Conservation (phyloP, 2,888 invertebrate genomes). For the Panzeria rudis region DNA sequence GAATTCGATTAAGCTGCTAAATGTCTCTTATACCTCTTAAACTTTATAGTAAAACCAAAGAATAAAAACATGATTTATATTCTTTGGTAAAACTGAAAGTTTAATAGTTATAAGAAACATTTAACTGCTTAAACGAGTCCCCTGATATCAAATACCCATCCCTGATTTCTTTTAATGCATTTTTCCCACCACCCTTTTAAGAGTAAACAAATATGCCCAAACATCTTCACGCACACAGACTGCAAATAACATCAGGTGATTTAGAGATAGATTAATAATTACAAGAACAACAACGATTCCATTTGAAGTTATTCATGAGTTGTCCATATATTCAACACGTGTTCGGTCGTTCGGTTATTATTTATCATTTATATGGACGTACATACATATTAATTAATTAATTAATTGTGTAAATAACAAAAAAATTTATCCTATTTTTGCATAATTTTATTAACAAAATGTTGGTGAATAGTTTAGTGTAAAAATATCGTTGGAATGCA, state of each 20-base stretch:
- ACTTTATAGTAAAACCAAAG: no score
- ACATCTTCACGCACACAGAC: not conserved
- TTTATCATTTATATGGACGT: not conserved
- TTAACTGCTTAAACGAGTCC: no score
- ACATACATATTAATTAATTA: not conserved
- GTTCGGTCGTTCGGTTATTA: not conserved
- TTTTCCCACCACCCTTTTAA: not conserved
- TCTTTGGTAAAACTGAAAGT: no score
- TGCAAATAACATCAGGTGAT: not conserved
- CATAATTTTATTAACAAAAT: not conserved
- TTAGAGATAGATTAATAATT: not conserved
- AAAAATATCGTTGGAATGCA: not conserved
- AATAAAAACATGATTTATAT: no score
- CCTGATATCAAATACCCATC: no score
- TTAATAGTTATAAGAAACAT: no score
- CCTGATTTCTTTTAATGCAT: not conserved
- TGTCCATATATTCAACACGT: not conserved
- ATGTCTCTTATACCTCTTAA: no score
- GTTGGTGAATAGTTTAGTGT: not conserved
- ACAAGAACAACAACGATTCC: not conserved
- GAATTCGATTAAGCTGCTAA: no score
- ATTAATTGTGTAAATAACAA: not conserved
- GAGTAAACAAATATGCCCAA: not conserved
- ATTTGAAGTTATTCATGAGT: not conserved
- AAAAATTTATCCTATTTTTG: not conserved